A percentile compares a stretch with the other conserved stretches of the same genome.
Conservation (phyloP, 2,113 vertebrate species). For the Cromileptes altivelis region DNA sequence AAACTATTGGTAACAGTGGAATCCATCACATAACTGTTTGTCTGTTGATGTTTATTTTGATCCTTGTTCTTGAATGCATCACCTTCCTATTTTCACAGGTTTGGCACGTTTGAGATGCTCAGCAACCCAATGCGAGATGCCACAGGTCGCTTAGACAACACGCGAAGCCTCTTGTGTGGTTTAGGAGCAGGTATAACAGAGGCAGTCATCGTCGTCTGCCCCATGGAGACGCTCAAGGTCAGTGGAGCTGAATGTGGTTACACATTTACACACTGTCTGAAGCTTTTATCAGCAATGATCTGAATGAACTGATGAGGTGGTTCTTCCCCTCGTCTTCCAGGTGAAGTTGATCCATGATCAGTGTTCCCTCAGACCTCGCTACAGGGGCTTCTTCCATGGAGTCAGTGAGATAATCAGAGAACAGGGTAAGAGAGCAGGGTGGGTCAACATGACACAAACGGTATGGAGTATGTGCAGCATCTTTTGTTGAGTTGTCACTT, state of each 20-base stretch:
- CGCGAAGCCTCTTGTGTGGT: constrained; percentile 84
- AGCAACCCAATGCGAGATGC: constrained; percentile 85
- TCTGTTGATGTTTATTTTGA: background rate
- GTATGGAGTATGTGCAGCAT: background rate
- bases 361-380: constrained; percentile 83
- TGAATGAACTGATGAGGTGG: background rate
- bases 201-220: constrained; percentile 86
- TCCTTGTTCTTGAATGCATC: background rate
- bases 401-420: constrained; percentile 86
- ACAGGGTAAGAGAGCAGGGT: constrained; percentile 74
- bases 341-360: constrained; percentile 90
- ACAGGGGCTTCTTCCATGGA: constrained; percentile 88
- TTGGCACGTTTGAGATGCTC: constrained; percentile 87
- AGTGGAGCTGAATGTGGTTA: background rate
- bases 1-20: background rate
- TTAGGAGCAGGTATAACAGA: constrained; percentile 85
- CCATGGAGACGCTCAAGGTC: constrained; percentile 89
- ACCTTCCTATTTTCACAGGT: constrained; percentile 66
- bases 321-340: constrained; percentile 62
- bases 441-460: background rate
- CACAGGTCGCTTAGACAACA: constrained; percentile 85
- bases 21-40: background rate
- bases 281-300: background rate
- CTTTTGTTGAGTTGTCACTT: background rate
- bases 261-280: too few relatives aligned